Evolutionary conservation across 2,113 vertebrate species (phyloP).

Genomic region (Chloropsis cyanopogon): DNA sequence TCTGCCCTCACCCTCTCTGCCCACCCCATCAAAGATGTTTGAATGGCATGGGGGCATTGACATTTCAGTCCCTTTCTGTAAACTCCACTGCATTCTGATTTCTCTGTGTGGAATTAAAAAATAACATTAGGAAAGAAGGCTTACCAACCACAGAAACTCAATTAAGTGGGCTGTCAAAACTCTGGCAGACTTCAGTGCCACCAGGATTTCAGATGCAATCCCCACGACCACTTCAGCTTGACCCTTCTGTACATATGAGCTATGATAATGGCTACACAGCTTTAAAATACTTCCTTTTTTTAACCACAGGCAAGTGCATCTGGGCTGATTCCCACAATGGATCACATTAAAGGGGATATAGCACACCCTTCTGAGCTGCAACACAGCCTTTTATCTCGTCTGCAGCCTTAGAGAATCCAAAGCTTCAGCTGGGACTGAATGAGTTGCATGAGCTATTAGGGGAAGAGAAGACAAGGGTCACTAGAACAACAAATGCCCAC

Average conservation of each 20-base stretch:
- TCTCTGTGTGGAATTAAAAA: not conserved
- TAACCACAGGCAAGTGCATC: not conserved
- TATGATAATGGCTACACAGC: not conserved
- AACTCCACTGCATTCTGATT: not conserved
- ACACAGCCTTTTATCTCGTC: not conserved
- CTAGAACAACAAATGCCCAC: not conserved
- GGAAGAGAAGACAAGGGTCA: not conserved
- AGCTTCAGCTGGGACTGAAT: not conserved
- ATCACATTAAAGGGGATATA: not conserved
- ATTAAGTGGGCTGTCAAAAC: constrained; percentile 33
- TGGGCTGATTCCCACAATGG: not conserved
- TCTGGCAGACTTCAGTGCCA: constrained; percentile 18
- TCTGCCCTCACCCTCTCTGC: not conserved
- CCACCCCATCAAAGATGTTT: not conserved
- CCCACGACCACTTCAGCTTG: constrained; percentile 1
- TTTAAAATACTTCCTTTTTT: constrained; percentile 15
- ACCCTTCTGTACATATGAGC: not conserved
- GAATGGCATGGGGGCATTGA: not conserved
- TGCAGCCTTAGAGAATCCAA: not conserved
- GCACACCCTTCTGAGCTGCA: not conserved
- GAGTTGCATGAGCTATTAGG: not conserved
- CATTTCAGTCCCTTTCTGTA: not conserved
- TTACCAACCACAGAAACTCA: constrained; percentile 16
- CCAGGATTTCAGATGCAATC: constrained; percentile 17
- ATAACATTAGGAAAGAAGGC: not conserved